Evolutionary conservation across 1,140 invertebrate species (phyloP), one percentile per base, ranked within the genome.

Genomic region (Drosophila aff.): DNA sequence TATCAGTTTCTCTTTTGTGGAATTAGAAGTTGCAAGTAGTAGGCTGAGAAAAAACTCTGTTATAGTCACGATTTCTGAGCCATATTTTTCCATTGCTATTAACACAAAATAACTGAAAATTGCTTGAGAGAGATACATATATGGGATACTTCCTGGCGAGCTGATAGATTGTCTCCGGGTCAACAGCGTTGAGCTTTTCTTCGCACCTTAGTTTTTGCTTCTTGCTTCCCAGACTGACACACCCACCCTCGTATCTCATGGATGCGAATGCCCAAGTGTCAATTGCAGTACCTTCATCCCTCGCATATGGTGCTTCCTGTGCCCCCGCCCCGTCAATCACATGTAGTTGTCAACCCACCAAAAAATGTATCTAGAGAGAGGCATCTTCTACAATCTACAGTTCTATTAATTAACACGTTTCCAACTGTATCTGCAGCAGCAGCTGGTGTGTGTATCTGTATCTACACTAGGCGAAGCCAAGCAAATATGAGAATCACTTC

Each of bases 401-500:
- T 71, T 68, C 31, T 71, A 68, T 71, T 55, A 71, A 71, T 71
- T 71, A 71, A 71, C 67, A 71, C 67, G 67, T 71, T 75, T 53
- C 28, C 38, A 36, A 36, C 66, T 64, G 49, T 47, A 61, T 73
- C 67, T 60, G 31, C 33, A 23, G 44, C 65, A 67, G 46, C 23
- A 44, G 40, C n/a, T 40, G 23, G 28, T n/a, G 55, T 44, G 36
- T 55, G 69, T 64, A 58, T 76, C 52, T 75, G 40, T 59, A 40
- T 28, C 23, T 52, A 62, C 57, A 26, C 57, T 33, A 65, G 52
- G 40, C 58, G 40, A 40, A 46, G 38, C 53, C 31, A 21, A 66
- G 46, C 67, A 73, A 59, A 66, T 50, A 59, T 50, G 41, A 68
- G 40, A 76, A 76, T 52, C 18, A 77, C 74, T 77, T 77, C 74